Conservation (phyloP, 2,797 vertebrate species). For the Paedocypris micromegethes region DNA sequence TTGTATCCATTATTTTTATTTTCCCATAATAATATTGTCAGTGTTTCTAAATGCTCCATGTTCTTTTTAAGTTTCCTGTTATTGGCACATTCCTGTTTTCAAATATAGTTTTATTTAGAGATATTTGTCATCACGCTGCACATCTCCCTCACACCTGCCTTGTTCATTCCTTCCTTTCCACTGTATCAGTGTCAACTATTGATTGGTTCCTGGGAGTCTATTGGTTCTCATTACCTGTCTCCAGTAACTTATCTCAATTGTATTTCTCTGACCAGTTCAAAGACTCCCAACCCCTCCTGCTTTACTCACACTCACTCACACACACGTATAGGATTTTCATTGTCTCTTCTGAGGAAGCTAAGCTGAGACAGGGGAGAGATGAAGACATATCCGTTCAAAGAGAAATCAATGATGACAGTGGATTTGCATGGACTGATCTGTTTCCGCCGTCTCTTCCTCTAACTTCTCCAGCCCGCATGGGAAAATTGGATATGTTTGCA, state of each 20-base stretch:
- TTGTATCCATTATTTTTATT: no score
- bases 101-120: slow-evolving; percentile 39
- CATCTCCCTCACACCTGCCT: slow-evolving; percentile 38
- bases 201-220: slow-evolving; percentile 62
- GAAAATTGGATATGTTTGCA: slow-evolving; percentile 38
- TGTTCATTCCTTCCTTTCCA: slow-evolving; percentile 58
- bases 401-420: slow-evolving; percentile 72
- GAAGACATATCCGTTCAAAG: slow-evolving; percentile 65
- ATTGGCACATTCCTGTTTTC: slow-evolving; percentile 19
- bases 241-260: slow-evolving; percentile 71
- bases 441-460: slow-evolving; percentile 39
- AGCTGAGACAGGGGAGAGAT: slow-evolving; percentile 58
- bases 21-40: no score
- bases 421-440: slow-evolving; percentile 67
- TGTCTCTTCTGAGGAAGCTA: slow-evolving; percentile 46
- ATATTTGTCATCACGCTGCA: slow-evolving; percentile 31
- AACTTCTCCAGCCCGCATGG: no score
- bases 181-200: slow-evolving; percentile 64
- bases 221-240: slow-evolving; percentile 69
- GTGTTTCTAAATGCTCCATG: no score
- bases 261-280: slow-evolving; percentile 57
- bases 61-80: slow-evolving; percentile 4
- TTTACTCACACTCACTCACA: background rate
- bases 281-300: slow-evolving; percentile 28
- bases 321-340: slow-evolving; percentile 2